Percentiles rank a stretch among this genome's conserved stretches.
phyloP scores from a whole-genome alignment of 1,140 invertebrate species.

The Brachionus manjavacas region DNA sequence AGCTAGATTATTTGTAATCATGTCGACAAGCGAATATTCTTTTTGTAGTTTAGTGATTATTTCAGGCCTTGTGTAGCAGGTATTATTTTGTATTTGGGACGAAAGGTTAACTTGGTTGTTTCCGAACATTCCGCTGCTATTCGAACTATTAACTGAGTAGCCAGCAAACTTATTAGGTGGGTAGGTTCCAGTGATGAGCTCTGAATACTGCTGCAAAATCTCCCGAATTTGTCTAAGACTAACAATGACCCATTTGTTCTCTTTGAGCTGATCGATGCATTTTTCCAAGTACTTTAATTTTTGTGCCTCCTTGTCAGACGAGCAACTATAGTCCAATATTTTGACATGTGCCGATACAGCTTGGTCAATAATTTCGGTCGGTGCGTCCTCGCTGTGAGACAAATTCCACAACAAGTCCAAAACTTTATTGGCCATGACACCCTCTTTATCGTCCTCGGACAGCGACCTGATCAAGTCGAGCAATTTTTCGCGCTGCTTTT shows the following conservation, averaged over 20 bases:
- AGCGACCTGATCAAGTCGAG: slow-evolving; percentile 86
- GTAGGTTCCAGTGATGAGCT: not conserved
- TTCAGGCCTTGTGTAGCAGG: slow-evolving; percentile 63
- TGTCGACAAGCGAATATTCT: slow-evolving; percentile 83
- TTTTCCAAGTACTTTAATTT: slow-evolving; percentile 91
- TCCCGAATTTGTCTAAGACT: slow-evolving; percentile 90
- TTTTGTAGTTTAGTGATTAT: slow-evolving; percentile 85
- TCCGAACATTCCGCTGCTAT: not conserved
- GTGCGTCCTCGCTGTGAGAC: slow-evolving; percentile 88
- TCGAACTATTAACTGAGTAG: not conserved
- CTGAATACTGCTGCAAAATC: slow-evolving; percentile 79
- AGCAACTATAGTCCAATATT: slow-evolving; percentile 95
- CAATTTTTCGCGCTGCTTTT: slow-evolving; percentile 89
- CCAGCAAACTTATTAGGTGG: not conserved
- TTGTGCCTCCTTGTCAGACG: slow-evolving; percentile 87
- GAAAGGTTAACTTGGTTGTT: not conserved
- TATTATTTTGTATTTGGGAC: not conserved
- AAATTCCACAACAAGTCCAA: slow-evolving; percentile 92
- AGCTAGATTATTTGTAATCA: slow-evolving; percentile 86
- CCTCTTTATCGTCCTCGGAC: slow-evolving; percentile 96
- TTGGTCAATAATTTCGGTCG: slow-evolving; percentile 95
- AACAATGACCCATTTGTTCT: slow-evolving; percentile 82
- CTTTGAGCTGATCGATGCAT: slow-evolving; percentile 88
- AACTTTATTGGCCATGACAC: slow-evolving; percentile 94
- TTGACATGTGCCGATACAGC: slow-evolving; percentile 89